Evolutionary conservation across 1,140 invertebrate genomes (phyloP).

Genomic region (Trichogramma pretiosum): DNA sequence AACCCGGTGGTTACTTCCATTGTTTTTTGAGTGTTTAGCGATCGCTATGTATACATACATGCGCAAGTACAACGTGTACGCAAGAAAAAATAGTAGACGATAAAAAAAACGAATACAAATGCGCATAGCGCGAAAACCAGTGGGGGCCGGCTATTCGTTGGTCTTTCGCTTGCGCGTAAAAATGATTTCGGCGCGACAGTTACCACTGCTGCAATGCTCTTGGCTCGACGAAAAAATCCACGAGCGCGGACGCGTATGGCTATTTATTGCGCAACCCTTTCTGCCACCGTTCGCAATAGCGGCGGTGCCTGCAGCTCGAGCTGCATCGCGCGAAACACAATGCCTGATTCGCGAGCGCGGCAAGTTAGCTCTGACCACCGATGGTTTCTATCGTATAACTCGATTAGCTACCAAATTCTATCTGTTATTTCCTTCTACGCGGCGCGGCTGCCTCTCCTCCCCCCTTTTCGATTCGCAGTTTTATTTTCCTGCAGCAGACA

Average conservation of each 20-base stretch:
- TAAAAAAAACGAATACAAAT: not conserved
- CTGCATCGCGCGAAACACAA: conserved; percentile 28
- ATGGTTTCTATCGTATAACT: conserved; percentile 41
- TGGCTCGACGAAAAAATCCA: conserved; percentile 8
- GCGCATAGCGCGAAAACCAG: not conserved
- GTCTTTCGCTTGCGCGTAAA: not conserved
- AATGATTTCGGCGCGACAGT: conserved; percentile 12
- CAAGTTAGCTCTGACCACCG: conserved; percentile 35
- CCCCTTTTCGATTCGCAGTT: conserved; percentile 10
- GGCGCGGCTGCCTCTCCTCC: not conserved
- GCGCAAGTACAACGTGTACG: no score
- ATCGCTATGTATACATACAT: no score
- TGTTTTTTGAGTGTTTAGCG: no score
- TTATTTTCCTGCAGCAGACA: no score
- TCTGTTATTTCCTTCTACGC: conserved; percentile 11
- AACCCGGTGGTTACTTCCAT: no score
- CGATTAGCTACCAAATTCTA: conserved; percentile 35
- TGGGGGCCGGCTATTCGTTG: not conserved
- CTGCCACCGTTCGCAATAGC: conserved; percentile 7
- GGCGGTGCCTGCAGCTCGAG: conserved; percentile 6
- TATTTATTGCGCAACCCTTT: conserved; percentile 33
- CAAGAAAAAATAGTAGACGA: no score
- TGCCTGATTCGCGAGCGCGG: conserved; percentile 26
- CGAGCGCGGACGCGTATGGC: conserved; percentile 7
- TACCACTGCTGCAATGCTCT: not conserved